Evolutionary conservation across 2,797 vertebrate genomes (phyloP).

Genomic region (Pyrocephalus nanus): DNA sequence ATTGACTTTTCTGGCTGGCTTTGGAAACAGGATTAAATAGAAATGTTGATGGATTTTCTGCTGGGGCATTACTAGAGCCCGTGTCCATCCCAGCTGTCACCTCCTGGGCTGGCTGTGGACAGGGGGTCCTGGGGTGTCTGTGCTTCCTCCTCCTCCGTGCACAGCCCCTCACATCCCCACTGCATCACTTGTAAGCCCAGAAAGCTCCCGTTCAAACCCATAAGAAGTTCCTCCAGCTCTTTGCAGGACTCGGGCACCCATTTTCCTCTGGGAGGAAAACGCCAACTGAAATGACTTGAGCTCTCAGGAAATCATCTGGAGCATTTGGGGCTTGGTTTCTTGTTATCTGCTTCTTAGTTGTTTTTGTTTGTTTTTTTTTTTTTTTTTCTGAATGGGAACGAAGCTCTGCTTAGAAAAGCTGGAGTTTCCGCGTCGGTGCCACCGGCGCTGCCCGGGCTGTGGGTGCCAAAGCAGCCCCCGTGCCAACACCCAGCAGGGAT

Average conservation of each 20-base stretch:
- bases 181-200: not conserved
- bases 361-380: no score
- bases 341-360: not conserved
- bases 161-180: not conserved
- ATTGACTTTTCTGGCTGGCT: not conserved
- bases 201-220: not conserved
- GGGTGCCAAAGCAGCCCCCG: not conserved
- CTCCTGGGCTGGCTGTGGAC: not conserved
- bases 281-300: not conserved
- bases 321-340: not conserved
- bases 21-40: not conserved
- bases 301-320: not conserved
- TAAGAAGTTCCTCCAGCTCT: not conserved
- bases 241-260: not conserved
- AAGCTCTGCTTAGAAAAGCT: not conserved
- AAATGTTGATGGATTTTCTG: not conserved
- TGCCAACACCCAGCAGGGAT: not conserved
- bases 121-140: accelerated
- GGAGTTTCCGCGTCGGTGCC: not conserved
- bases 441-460: accelerated
- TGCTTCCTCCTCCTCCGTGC: not conserved
- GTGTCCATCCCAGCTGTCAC: accelerated
- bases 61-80: not conserved
- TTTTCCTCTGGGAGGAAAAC: not conserved
- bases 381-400: not conserved